Percentiles rank a stretch among this genome's conserved stretches.
These are phyloP conservation scores for Alaudala cheleensis DNA, from an alignment of 2,113 vertebrate genomes.

Conservation along the genomic window DNA sequence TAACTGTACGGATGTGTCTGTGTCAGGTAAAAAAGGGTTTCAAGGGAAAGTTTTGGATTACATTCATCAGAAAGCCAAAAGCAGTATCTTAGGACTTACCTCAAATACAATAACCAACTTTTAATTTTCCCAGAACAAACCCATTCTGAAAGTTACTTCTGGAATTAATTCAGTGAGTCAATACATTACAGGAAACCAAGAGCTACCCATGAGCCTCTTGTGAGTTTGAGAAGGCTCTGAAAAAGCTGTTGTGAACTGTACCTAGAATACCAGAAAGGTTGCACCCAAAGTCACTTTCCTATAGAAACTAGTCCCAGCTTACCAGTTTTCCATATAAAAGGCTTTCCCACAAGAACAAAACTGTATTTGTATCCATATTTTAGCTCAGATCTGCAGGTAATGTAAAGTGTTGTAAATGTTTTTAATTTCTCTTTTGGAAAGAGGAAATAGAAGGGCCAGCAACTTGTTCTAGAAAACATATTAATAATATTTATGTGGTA, in stretches of 20 bases:
- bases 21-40: background rate
- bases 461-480: background rate
- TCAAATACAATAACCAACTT: background rate
- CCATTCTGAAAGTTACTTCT: background rate
- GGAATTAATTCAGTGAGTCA: background rate
- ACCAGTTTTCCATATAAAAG: background rate
- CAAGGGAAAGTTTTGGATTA: background rate
- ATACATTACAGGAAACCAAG: background rate
- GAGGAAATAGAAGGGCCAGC: background rate
- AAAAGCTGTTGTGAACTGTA: background rate
- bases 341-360: background rate
- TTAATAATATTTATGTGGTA: background rate
- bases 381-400: background rate
- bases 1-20: background rate
- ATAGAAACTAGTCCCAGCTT: background rate
- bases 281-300: background rate
- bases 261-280: background rate
- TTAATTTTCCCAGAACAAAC: background rate
- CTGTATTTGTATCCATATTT: rapidly evolving
- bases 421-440: background rate
- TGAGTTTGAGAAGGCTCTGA: background rate
- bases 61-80: background rate
- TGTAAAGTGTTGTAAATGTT: background rate
- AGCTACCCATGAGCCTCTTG: background rate
- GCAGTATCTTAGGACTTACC: rapidly evolving